Evolutionary conservation across 2,113 vertebrate species (phyloP).

Genomic region (Origma solitaria): DNA sequence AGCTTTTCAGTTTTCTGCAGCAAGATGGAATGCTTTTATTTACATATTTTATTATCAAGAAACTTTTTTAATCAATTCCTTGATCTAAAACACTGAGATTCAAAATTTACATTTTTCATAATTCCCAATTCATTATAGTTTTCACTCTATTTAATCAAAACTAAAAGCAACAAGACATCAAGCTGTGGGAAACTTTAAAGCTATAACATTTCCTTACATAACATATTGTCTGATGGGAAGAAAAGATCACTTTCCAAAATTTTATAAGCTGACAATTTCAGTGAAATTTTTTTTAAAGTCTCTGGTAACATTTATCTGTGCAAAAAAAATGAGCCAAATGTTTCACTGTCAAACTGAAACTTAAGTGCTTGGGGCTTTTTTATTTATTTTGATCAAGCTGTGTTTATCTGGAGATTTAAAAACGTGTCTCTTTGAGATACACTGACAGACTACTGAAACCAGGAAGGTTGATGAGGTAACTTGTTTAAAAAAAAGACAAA

Average conservation of each 20-base stretch:
- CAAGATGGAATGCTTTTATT: neutral
- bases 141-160: neutral
- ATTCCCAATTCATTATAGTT: neutral
- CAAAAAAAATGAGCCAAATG: slow-evolving; percentile 20
- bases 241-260: neutral
- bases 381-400: slow-evolving; percentile 19
- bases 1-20: neutral
- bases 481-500: neutral
- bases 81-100: neutral
- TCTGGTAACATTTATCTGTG: neutral
- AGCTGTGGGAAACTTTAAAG: neutral
- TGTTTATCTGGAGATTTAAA: slow-evolving; percentile 18
- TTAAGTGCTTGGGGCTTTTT: neutral
- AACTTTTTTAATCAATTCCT: neutral
- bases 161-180: neutral
- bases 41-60: neutral
- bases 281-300: neutral
- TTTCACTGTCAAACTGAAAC: slow-evolving; percentile 27
- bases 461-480: slow-evolving; percentile 5
- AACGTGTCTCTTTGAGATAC: neutral
- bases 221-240: neutral
- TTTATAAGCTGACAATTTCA: neutral
- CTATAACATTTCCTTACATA: neutral
- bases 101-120: neutral
- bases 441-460: slow-evolving; percentile 29